Evolutionary conservation across 2,113 vertebrate species (phyloP), one percentile per base, ranked within the genome.

Genomic region (Bucco capensis): DNA sequence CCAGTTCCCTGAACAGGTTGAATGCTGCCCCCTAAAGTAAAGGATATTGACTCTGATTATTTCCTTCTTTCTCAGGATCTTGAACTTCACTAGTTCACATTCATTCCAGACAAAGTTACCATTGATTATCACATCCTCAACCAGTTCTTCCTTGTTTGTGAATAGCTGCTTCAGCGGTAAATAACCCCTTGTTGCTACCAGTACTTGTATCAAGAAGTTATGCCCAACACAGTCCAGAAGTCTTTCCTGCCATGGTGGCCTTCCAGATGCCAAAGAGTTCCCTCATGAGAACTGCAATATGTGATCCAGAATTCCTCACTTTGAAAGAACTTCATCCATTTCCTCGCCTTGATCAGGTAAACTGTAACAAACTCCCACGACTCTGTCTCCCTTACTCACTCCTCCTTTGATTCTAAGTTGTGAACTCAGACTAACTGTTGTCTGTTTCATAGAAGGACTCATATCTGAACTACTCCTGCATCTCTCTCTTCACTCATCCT

Each of bases 261-360:
- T 76, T 66, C 27, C 31, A 73, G 38, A 72, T 49, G 6, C 3
- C 57, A 31, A 19, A 79, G 10, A 47, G 10, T 18, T 66, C 6
- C 1, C 4, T 12, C 12, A 14, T 58, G 31, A 66, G 9, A 76
- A 35, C 0, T 62, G 5, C 11, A 2, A 2, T 47, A 24, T 76
- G 12, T 72, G 21, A 64, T 44, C 15, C 19, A 69, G 27, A 58
- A 62, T 72, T 87, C 14, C 19, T 42, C 33, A 24, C 62, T 66
- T 47, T 6, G 28, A 75, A 83, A 62, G 9, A 61, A 4, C 9
- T 64, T 72, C 8, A 30, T 27, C 17, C 7, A 40, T 50, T 17
- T 67, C 35, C 10, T 69, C 17, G 37, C 19, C 19, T 9, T 37
- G 64, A 40, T 74, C 24, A 25, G 19, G 28, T 35, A 35, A 54